These are phyloP conservation scores for Aelia acuminata DNA, from an alignment of 2,888 invertebrate species.

Conservation along the genomic window DNA sequence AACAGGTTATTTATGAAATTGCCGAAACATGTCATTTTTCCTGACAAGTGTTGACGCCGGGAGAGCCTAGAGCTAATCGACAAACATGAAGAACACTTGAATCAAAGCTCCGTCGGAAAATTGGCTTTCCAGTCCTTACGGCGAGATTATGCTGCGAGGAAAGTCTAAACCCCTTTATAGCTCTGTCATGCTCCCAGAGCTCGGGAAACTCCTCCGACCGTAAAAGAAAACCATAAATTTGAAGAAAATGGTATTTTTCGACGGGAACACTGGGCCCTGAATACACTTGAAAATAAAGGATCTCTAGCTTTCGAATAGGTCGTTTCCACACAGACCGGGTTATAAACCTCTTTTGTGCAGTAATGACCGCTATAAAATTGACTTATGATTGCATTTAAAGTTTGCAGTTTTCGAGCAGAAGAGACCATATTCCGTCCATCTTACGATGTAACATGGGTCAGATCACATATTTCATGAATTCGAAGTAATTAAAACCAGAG, in stretches of 20 bases:
- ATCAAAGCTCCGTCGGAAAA: conserved; percentile 14
- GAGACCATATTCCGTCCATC: background rate
- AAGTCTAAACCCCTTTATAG: conserved; percentile 45
- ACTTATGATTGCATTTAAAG: conserved; percentile 29
- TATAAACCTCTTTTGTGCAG: conserved; percentile 6
- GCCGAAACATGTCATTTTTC: background rate
- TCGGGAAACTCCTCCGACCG: background rate
- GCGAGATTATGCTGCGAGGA: conserved; percentile 26
- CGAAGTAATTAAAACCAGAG: background rate
- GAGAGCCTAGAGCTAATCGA: background rate
- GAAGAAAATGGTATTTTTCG: conserved; percentile 37
- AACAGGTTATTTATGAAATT: background rate
- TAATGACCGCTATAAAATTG: conserved; percentile 27
- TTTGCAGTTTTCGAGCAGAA: background rate
- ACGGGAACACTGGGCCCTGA: background rate
- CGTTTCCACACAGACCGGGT: background rate
- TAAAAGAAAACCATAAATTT: conserved; percentile 50
- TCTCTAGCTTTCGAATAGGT: conserved; percentile 12
- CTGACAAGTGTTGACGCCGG: conserved; percentile 4
- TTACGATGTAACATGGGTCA: background rate
- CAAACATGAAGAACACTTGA: conserved; percentile 24
- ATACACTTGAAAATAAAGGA: conserved; percentile 38
- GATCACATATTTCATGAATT: background rate
- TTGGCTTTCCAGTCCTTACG: conserved; percentile 12
- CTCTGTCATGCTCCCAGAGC: background rate